Evolutionary conservation across 1,140 invertebrate species (phyloP).

Genomic region (Stegodyphus dumicola): DNA sequence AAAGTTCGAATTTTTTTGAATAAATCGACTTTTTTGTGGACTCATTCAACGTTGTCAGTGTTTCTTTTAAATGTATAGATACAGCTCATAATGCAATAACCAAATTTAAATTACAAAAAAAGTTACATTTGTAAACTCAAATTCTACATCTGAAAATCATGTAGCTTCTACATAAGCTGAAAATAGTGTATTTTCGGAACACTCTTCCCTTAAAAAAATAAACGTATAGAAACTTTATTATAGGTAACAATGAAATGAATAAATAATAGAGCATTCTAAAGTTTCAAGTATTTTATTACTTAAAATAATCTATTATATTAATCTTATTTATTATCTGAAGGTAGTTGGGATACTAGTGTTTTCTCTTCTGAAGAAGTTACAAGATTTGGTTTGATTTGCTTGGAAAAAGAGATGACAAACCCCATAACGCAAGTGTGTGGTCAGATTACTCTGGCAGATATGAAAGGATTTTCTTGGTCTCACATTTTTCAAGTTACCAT

Average conservation of each 20-base stretch:
- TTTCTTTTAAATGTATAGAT: too few species aligned
- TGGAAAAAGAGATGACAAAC: conserved; percentile 82
- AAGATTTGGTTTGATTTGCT: conserved; percentile 76
- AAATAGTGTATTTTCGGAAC: too few species aligned
- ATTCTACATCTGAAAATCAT: too few species aligned
- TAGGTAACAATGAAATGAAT: neutral
- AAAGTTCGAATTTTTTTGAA: too few species aligned
- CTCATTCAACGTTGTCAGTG: too few species aligned
- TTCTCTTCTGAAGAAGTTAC: conserved; percentile 45
- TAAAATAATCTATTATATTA: neutral
- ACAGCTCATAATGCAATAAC: too few species aligned
- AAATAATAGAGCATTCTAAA: neutral
- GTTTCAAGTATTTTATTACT: neutral
- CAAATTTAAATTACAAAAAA: too few species aligned
- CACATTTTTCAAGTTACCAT: conserved; percentile 43
- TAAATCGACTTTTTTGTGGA: too few species aligned
- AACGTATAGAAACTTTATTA: neutral
- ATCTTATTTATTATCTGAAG: neutral
- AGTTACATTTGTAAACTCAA: too few species aligned
- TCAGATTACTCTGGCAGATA: conserved; percentile 87
- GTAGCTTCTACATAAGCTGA: too few species aligned
- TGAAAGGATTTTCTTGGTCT: conserved; percentile 78
- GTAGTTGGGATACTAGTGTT: conserved; percentile 34
- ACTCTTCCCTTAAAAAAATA: too few species aligned
- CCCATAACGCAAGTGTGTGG: conserved; percentile 83